These are phyloP conservation scores for Acanthornis magna DNA, from an alignment of 2,797 vertebrate species.

Conservation along the genomic window DNA sequence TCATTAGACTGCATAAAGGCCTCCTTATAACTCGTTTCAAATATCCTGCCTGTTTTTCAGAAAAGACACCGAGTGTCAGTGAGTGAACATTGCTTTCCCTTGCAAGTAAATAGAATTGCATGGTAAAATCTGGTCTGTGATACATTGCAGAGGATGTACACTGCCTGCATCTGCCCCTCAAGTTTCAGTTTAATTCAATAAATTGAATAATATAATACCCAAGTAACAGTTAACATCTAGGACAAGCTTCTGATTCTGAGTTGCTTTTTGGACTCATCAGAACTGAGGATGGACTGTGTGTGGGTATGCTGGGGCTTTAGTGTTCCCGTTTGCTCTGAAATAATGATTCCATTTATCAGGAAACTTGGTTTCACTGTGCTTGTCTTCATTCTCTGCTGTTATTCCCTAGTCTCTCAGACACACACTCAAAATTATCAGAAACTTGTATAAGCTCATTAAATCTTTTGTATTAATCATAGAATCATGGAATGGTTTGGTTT, in stretches of 20 bases:
- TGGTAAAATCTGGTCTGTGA: background rate
- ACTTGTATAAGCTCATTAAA: background rate
- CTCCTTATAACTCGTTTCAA: background rate
- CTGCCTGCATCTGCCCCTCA: background rate
- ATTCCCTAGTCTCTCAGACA: background rate
- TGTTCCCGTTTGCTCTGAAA: background rate
- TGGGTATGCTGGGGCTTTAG: background rate
- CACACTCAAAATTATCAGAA: background rate
- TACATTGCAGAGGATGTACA: background rate
- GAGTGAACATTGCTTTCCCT: background rate
- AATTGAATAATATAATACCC: background rate
- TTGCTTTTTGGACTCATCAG: background rate
- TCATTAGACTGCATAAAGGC: background rate
- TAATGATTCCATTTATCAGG: background rate
- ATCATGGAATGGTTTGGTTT: background rate
- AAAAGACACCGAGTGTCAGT: background rate
- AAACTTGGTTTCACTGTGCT: background rate
- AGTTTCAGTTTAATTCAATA: background rate
- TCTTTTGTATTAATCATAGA: background rate
- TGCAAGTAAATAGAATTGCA: background rate
- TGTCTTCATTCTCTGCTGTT: background rate
- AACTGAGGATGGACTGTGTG: background rate
- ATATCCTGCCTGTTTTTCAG: background rate
- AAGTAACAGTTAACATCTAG: background rate
- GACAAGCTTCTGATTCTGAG: background rate